A percentile compares a stretch with the other conserved stretches of the same genome.
These are phyloP conservation scores for Steatocranus sp. DNA, from an alignment of 2,797 vertebrate genomes.

Conservation along the genomic window DNA sequence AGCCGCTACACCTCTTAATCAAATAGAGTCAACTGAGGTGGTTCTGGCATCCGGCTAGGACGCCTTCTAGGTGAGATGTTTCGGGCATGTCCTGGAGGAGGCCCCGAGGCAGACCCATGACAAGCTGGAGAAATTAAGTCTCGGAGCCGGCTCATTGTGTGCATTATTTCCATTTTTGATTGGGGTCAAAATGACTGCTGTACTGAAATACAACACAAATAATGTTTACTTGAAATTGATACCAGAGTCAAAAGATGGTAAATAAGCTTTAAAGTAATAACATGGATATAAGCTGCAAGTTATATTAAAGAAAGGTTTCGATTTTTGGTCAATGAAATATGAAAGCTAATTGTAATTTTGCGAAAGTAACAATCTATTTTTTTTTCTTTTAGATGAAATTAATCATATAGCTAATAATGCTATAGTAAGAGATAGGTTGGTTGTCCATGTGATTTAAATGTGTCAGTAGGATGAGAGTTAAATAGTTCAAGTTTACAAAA, in stretches of 20 bases:
- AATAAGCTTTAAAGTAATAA: neutral
- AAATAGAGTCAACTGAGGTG: neutral
- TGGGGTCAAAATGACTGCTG: neutral
- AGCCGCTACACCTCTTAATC: neutral
- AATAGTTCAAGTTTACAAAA: neutral
- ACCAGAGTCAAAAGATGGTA: neutral
- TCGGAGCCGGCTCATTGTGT: rapidly evolving
- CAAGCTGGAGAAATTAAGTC: neutral
- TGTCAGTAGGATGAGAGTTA: neutral
- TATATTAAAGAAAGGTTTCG: rapidly evolving
- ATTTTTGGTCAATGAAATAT: neutral
- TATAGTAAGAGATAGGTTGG: rapidly evolving
- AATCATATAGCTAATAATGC: neutral
- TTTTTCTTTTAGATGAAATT: neutral
- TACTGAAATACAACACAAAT: neutral
- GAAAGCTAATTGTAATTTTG: neutral
- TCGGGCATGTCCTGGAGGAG: neutral
- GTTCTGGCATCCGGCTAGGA: neutral
- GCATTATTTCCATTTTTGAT: neutral
- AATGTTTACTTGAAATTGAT: neutral
- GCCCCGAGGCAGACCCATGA: neutral
- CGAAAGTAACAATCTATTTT: neutral
- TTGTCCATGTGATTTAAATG: neutral
- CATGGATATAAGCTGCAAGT: neutral
- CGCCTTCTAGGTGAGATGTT: neutral